Percentiles rank a stretch among this genome's conserved stretches.
These are phyloP conservation scores for Cairina moschata DNA, from an alignment of 2,113 vertebrate species.

Conservation along the genomic window DNA sequence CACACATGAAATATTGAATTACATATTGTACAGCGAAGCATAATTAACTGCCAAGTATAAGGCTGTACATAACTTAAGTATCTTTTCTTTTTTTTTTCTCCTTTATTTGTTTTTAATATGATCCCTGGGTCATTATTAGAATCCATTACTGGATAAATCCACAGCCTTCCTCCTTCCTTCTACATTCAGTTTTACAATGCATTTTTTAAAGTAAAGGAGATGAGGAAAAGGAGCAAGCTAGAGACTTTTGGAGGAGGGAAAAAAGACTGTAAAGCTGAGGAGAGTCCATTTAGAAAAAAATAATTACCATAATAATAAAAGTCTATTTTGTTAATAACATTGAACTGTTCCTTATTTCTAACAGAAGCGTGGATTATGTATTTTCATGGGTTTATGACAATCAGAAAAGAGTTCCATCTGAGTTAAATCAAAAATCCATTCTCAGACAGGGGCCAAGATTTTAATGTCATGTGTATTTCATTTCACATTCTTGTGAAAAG, in stretches of 20 bases:
- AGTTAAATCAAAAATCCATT: neutral
- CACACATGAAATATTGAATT: neutral
- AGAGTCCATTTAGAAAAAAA: neutral
- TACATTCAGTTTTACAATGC: neutral
- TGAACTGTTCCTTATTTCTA: neutral
- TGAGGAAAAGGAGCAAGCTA: too few species aligned
- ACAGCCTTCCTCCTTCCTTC: neutral
- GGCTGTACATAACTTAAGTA: neutral
- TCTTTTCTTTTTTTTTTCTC: neutral
- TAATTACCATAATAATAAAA: accelerated
- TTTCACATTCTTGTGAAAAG: neutral
- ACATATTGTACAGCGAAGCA: neutral
- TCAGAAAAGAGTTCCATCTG: neutral
- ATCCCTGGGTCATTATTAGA: neutral
- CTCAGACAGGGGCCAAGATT: neutral
- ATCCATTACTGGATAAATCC: neutral
- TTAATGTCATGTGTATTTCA: neutral
- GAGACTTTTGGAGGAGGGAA: neutral
- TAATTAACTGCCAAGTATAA: neutral
- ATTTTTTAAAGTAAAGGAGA: neutral
- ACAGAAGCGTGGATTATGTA: neutral
- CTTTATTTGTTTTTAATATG: neutral
- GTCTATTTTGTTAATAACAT: neutral
- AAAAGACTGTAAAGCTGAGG: neutral
- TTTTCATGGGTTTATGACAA: neutral